Conservation (phyloP, 1,140 invertebrate genomes). For the Papilio helenus region DNA sequence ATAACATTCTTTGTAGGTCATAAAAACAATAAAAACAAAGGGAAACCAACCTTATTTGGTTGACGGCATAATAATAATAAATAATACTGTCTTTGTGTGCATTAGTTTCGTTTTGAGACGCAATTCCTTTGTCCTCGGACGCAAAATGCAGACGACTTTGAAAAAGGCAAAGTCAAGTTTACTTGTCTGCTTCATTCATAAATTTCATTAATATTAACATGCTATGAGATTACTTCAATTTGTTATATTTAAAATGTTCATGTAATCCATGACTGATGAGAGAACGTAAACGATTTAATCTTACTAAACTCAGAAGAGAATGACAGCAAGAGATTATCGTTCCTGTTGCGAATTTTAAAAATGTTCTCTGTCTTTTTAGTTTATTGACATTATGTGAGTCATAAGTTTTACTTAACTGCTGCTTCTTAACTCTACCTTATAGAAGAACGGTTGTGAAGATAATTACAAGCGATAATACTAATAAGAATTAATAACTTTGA, state of each 20-base stretch:
- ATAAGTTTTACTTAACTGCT: too few species aligned
- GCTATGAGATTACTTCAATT: background rate
- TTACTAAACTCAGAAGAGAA: too few species aligned
- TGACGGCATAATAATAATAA: slow-evolving; percentile 12
- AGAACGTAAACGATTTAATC: too few species aligned
- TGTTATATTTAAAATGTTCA: background rate
- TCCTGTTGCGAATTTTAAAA: too few species aligned
- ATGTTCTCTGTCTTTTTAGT: too few species aligned
- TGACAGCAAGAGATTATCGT: too few species aligned
- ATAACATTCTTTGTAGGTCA: background rate
- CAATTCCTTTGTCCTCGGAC: slow-evolving; percentile 32
- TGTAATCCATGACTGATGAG: too few species aligned
- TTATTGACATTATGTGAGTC: too few species aligned
- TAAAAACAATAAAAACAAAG: slow-evolving; percentile 34
- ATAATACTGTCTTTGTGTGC: slow-evolving; percentile 14
- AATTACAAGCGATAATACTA: too few species aligned
- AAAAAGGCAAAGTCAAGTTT: slow-evolving; percentile 35
- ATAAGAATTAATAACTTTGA: too few species aligned
- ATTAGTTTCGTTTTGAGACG: slow-evolving; percentile 36
- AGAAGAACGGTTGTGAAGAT: too few species aligned
- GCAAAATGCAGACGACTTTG: background rate
- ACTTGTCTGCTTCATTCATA: slow-evolving; percentile 16
- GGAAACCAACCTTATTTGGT: slow-evolving; percentile 17
- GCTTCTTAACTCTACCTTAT: too few species aligned
- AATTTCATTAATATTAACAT: background rate